Evolutionary conservation across 2,113 vertebrate genomes (phyloP).

Genomic region (Meles meles): DNA sequence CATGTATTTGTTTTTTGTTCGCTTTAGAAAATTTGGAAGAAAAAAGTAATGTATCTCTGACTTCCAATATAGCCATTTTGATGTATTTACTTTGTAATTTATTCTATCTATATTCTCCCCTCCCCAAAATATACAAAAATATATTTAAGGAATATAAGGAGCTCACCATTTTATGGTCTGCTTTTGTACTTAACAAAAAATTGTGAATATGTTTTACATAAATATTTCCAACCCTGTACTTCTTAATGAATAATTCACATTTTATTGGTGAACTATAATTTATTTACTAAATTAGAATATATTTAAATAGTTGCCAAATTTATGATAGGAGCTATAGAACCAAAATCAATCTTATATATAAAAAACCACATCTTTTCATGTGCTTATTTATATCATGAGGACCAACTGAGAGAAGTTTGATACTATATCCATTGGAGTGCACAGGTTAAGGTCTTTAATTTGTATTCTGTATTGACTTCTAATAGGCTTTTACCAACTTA

Average conservation of each 20-base stretch:
- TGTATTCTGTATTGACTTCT: background rate
- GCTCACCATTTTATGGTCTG: background rate
- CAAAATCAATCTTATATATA: background rate
- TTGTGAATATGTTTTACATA: background rate
- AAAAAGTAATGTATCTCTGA: background rate
- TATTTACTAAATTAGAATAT: background rate
- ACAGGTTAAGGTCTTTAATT: background rate
- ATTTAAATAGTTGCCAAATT: background rate
- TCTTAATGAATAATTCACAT: background rate
- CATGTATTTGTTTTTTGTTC: background rate
- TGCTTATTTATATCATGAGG: background rate
- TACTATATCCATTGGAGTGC: rapidly evolving
- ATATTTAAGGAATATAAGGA: background rate
- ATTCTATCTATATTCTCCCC: background rate
- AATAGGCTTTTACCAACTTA: background rate
- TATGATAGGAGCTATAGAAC: background rate
- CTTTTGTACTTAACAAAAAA: background rate
- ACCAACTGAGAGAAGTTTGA: background rate
- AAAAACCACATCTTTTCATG: background rate
- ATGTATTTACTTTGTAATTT: background rate
- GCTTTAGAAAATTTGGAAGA: background rate
- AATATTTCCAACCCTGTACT: background rate
- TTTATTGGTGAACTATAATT: background rate
- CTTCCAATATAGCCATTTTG: background rate
- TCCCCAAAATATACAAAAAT: background rate